A percentile compares a stretch with the other conserved stretches of the same genome.
Evolutionary conservation across 2,113 vertebrate genomes (phyloP).

Genomic region (Eira barbara): DNA sequence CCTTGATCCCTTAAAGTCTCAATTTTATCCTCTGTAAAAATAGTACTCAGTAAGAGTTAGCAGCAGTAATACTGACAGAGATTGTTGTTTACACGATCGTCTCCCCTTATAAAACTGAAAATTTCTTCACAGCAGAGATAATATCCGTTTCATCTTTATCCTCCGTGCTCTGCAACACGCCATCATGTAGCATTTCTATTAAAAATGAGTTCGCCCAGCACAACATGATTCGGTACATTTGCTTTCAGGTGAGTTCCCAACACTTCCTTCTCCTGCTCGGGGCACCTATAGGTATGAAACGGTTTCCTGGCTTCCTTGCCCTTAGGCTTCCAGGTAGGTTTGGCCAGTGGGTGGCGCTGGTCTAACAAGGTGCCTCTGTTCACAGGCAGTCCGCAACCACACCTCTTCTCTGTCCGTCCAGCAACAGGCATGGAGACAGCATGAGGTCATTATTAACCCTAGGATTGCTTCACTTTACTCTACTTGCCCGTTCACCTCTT

Average conservation of each 20-base stretch:
- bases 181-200: background rate
- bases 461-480: background rate
- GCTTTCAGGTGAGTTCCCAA: background rate
- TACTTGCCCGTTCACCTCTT: background rate
- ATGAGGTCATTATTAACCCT: background rate
- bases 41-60: background rate
- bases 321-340: background rate
- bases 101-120: background rate
- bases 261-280: background rate
- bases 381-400: background rate
- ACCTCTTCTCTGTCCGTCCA: background rate
- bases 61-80: background rate
- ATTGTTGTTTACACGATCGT: background rate
- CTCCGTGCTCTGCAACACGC: background rate
- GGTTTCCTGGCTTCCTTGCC: background rate
- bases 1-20: background rate
- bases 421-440: background rate
- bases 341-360: background rate
- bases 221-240: background rate
- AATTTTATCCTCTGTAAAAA: background rate
- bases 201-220: background rate
- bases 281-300: background rate
- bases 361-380: background rate
- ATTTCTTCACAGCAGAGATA: background rate
- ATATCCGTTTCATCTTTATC: background rate